phyloP scores from a whole-genome alignment of 2,113 vertebrate species.

The Malurus elegans region DNA sequence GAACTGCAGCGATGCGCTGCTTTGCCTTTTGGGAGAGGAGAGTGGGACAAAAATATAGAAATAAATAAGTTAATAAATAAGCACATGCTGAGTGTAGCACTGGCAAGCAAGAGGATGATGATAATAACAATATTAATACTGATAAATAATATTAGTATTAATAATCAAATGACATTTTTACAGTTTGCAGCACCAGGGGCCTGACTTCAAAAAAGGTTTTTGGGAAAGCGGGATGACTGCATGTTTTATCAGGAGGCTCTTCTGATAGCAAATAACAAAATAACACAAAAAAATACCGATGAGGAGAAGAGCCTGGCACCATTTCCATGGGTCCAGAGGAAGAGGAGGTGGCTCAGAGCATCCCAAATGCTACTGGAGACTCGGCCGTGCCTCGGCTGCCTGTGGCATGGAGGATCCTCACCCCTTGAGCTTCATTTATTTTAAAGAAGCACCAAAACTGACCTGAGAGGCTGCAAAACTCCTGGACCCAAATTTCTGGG shows the following conservation, averaged over 20 bases:
- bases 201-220: rapidly evolving
- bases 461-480: not conserved
- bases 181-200: not conserved
- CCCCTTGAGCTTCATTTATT: rapidly evolving
- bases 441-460: not conserved
- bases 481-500: not conserved
- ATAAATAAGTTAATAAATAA: not conserved
- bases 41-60: not conserved
- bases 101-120: not conserved
- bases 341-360: not conserved
- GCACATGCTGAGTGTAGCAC: rapidly evolving
- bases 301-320: not conserved
- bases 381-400: not conserved
- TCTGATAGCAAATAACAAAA: too few species aligned
- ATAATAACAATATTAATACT: too few species aligned
- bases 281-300: too few species aligned
- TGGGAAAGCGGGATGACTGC: not conserved
- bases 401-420: not conserved
- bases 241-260: not conserved
- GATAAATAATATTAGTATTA: not conserved
- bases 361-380: rapidly evolving
- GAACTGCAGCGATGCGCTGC: rapidly evolving
- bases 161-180: not conserved
- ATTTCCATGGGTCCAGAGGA: rapidly evolving
- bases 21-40: not conserved